Conservation (phyloP, 2,888 invertebrate genomes). For the Scelioninae gen. 1 region DNA sequence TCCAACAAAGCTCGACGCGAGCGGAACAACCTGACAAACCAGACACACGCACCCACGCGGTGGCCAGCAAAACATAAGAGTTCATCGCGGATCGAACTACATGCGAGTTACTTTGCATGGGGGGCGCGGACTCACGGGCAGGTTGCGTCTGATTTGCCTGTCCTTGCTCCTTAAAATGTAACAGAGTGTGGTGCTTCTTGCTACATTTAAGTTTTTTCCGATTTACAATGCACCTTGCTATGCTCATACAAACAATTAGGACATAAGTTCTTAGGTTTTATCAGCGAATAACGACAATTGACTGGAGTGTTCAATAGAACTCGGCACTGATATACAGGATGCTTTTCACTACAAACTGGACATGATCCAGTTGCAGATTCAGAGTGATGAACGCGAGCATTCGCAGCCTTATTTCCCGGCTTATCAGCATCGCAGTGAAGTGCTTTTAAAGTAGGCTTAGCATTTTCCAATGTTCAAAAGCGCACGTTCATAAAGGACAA, state of each 20-base stretch:
- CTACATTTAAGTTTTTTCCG: too few species aligned
- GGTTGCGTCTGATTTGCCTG: background rate
- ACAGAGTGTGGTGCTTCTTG: constrained; percentile 17
- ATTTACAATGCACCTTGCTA: too few species aligned
- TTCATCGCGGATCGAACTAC: too few species aligned
- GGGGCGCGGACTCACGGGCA: too few species aligned
- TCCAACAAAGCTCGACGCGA: constrained; percentile 19
- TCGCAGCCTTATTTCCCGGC: too few species aligned
- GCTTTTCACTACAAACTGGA: background rate
- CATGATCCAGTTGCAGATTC: too few species aligned
- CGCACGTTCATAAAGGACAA: constrained; percentile 7
- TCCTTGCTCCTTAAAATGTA: constrained; percentile 15
- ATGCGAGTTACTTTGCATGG: too few species aligned
- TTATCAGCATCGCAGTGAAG: too few species aligned
- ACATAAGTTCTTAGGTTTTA: constrained; percentile 21
- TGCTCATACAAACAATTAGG: constrained; percentile 11
- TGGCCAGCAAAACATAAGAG: constrained; percentile 1
- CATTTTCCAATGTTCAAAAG: constrained; percentile 12
- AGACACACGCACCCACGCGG: constrained; percentile 21
- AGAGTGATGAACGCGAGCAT: too few species aligned
- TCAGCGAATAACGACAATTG: constrained; percentile 2
- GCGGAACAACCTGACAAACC: background rate
- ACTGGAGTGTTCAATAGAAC: background rate
- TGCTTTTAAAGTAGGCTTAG: too few species aligned
- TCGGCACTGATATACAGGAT: background rate